Conservation (phyloP, 2,888 invertebrate genomes). For the Eupithecia tripunctaria region DNA sequence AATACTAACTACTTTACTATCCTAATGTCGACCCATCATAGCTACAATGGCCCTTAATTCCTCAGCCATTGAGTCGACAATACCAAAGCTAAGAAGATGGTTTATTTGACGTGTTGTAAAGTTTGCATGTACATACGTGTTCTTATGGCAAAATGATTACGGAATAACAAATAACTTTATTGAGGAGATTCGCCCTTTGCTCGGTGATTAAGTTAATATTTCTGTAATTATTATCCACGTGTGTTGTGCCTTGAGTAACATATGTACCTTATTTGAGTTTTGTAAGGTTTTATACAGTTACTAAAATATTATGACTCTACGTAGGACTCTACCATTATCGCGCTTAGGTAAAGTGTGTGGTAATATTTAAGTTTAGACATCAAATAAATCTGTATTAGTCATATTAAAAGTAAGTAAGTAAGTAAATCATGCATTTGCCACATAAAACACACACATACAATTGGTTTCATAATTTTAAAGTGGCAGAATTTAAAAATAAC, state of each 20-base stretch:
- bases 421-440: no score
- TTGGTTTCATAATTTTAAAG: no score
- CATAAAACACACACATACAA: no score
- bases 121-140: slow-evolving; percentile 18
- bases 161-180: slow-evolving; percentile 43
- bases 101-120: slow-evolving; percentile 14
- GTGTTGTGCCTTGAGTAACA: background rate
- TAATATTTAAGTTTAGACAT: no score
- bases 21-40: slow-evolving; percentile 1
- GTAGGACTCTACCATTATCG: background rate
- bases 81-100: slow-evolving; percentile 5
- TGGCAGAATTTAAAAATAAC: no score
- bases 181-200: slow-evolving; percentile 33
- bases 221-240: background rate
- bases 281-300: background rate
- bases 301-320: background rate
- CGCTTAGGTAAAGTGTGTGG: no score
- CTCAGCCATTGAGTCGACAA: background rate
- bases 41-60: slow-evolving; percentile 15
- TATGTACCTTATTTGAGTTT: background rate
- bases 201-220: slow-evolving; percentile 33
- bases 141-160: slow-evolving; percentile 44
- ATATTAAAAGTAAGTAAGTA: no score
- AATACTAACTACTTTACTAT: slow-evolving; percentile 19
- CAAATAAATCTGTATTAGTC: no score